Evolutionary conservation across 1,140 invertebrate species (phyloP).

Genomic region (Semibalanus balanoides): DNA sequence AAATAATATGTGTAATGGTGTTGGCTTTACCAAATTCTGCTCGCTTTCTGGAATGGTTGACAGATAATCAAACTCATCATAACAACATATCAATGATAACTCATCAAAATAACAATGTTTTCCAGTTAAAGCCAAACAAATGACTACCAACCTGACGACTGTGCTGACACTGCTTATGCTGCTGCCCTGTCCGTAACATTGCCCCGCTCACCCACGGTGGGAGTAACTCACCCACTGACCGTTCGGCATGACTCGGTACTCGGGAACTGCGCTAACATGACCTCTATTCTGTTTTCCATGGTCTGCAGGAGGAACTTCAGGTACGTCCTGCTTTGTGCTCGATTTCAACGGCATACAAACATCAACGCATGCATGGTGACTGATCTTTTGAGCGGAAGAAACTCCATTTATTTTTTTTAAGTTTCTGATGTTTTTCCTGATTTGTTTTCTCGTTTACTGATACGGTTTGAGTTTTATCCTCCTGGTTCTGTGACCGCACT

Average conservation of each 20-base stretch:
- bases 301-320: background rate
- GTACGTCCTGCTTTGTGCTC: background rate
- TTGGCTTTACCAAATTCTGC: constrained; percentile 1
- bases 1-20: constrained; percentile 13
- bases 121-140: too few species aligned
- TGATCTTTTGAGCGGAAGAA: too few species aligned
- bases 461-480: too few species aligned
- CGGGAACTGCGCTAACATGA: background rate
- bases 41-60: background rate
- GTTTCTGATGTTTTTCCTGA: too few species aligned
- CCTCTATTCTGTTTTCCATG: background rate
- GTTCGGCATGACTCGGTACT: too few species aligned
- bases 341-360: too few species aligned
- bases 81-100: background rate
- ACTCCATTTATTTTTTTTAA: too few species aligned
- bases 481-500: too few species aligned
- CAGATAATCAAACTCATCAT: constrained; percentile 12
- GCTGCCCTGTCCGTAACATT: background rate
- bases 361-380: background rate
- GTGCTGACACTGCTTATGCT: background rate
- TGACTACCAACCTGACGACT: background rate
- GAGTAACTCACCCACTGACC: background rate
- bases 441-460: too few species aligned
- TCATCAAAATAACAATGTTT: background rate
- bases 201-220: background rate